A percentile compares a stretch with the other conserved stretches of the same genome.
phyloP scores from a whole-genome alignment of 2,888 invertebrate genomes.

The Mythimna impura region DNA sequence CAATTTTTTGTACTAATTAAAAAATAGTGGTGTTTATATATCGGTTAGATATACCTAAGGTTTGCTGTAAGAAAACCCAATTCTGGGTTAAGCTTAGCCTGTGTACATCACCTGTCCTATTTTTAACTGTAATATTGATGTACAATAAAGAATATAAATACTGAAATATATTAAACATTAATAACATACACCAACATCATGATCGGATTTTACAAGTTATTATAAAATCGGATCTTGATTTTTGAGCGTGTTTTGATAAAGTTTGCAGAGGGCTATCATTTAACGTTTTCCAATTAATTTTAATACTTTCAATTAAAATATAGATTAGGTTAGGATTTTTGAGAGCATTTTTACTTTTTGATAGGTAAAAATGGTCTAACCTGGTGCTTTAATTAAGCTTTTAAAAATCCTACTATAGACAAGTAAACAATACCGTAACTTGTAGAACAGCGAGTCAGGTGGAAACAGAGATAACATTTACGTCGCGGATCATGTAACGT shows the following conservation, averaged over 20 bases:
- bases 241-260: background rate
- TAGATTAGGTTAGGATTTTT: background rate
- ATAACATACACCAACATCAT: no score
- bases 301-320: background rate
- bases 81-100: no score
- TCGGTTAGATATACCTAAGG: background rate
- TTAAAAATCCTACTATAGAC: background rate
- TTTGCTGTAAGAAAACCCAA: no score
- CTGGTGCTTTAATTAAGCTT: no score
- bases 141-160: no score
- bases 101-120: no score
- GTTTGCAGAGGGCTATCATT: background rate
- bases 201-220: background rate
- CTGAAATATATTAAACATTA: no score
- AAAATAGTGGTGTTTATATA: no score
- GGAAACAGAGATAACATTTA: background rate
- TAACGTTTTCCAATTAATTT: background rate
- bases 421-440: background rate
- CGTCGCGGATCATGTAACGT: background rate
- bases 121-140: no score
- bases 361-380: no score
- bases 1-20: no score
- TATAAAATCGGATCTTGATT: background rate
- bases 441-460: background rate
- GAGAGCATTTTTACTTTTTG: no score